These are phyloP conservation scores for Diachasma alloeum DNA, from an alignment of 1,140 invertebrate genomes.

Conservation along the genomic window DNA sequence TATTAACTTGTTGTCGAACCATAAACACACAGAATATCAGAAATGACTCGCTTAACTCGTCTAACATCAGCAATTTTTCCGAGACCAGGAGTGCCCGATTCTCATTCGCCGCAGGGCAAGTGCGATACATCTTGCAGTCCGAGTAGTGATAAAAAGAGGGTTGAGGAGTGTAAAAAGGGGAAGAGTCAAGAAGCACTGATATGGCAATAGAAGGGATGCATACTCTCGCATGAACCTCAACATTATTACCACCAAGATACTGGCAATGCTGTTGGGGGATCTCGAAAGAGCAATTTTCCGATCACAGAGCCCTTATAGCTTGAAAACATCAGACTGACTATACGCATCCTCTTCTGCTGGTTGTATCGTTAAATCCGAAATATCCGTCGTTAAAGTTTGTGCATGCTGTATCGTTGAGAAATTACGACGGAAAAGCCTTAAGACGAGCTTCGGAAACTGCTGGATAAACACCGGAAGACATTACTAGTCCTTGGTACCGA, in stretches of 20 bases:
- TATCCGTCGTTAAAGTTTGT: conserved; percentile 24
- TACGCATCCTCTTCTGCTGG: not conserved
- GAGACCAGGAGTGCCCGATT: not conserved
- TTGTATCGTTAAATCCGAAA: conserved; percentile 35
- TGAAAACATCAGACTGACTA: not conserved
- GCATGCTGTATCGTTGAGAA: not conserved
- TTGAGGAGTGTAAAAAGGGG: not conserved
- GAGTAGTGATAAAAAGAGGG: not conserved
- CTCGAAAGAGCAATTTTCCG: not conserved
- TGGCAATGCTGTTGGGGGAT: not conserved
- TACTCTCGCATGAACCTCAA: conserved; percentile 4
- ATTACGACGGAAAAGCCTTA: not conserved
- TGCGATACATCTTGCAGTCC: not conserved
- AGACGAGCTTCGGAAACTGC: conserved; percentile 6
- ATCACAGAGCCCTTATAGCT: not conserved
- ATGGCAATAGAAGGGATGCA: not conserved
- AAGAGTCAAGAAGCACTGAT: not conserved
- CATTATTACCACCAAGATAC: conserved; percentile 11
- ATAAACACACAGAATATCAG: too few species aligned
- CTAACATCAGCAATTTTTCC: not conserved
- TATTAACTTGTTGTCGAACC: not conserved
- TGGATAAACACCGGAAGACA: conserved; percentile 11
- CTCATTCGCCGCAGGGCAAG: not conserved
- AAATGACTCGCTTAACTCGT: not conserved
- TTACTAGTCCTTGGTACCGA: not conserved